These are phyloP conservation scores for Aleadryas rufinucha DNA, from an alignment of 2,113 vertebrate genomes.

Conservation along the genomic window DNA sequence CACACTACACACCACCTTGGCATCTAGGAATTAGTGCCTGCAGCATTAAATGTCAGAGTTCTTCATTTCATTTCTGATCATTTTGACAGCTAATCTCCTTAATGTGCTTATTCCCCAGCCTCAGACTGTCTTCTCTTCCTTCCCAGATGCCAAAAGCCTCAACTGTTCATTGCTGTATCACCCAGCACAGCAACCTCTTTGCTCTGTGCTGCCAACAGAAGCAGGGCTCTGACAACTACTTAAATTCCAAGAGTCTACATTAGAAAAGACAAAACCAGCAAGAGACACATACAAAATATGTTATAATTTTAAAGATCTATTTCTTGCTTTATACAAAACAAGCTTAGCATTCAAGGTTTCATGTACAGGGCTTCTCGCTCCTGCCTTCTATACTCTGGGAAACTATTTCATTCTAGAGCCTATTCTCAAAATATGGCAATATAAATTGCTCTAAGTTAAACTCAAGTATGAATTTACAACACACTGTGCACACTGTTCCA, in stretches of 20 bases:
- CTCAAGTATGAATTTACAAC: neutral
- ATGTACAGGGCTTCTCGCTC: neutral
- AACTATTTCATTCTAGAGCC: neutral
- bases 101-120: neutral
- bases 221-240: neutral
- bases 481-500: neutral
- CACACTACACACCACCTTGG: neutral
- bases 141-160: neutral
- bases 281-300: neutral
- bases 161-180: neutral
- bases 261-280: neutral
- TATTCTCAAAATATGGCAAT: neutral
- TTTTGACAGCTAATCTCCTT: conserved; percentile 37
- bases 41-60: conserved; percentile 11
- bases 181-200: neutral
- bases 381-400: neutral
- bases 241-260: neutral
- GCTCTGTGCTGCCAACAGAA: neutral
- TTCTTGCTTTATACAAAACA: neutral
- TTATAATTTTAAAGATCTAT: neutral
- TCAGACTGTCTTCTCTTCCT: neutral
- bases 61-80: neutral
- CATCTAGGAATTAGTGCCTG: conserved; percentile 4
- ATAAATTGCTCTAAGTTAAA: neutral
- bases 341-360: neutral